phyloP scores from a whole-genome alignment of 2,888 invertebrate species.

The Lasius fuliginosus region DNA sequence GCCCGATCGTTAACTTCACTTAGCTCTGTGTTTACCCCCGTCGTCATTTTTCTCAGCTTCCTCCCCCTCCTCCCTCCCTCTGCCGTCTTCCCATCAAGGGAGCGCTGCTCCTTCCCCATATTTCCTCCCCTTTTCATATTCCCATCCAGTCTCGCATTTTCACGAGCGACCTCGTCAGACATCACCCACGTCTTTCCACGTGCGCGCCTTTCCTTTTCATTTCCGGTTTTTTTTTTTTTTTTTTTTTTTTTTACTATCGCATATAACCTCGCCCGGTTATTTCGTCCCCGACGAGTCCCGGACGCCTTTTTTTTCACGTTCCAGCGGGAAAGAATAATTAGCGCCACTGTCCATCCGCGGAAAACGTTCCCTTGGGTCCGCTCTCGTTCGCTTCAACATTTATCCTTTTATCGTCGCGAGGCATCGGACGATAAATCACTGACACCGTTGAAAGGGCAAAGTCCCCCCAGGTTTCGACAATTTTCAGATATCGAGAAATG shows the following conservation, averaged over 20 bases:
- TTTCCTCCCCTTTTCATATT: conserved; percentile 40
- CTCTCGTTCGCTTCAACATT: conserved; percentile 5
- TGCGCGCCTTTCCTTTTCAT: conserved; percentile 30
- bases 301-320: conserved; percentile 34
- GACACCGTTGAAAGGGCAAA: background rate
- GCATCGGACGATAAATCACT: background rate
- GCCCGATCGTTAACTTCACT: conserved; percentile 81
- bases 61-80: conserved; percentile 43
- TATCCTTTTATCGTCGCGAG: background rate
- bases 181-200: conserved; percentile 58
- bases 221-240: background rate
- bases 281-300: conserved; percentile 41
- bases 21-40: conserved; percentile 80
- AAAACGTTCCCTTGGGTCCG: conserved; percentile 54
- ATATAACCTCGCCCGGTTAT: conserved; percentile 47
- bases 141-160: conserved; percentile 38
- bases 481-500: conserved; percentile 26
- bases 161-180: conserved; percentile 61
- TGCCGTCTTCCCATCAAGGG: conserved; percentile 32
- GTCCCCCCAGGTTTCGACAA: background rate
- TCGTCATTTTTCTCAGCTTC: conserved; percentile 64
- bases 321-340: conserved; percentile 54
- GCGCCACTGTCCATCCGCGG: conserved; percentile 36
- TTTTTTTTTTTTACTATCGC: conserved; percentile 16
- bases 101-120: conserved; percentile 2